Conservation (phyloP, 2,888 invertebrate species). For the Eulithis testata region DNA sequence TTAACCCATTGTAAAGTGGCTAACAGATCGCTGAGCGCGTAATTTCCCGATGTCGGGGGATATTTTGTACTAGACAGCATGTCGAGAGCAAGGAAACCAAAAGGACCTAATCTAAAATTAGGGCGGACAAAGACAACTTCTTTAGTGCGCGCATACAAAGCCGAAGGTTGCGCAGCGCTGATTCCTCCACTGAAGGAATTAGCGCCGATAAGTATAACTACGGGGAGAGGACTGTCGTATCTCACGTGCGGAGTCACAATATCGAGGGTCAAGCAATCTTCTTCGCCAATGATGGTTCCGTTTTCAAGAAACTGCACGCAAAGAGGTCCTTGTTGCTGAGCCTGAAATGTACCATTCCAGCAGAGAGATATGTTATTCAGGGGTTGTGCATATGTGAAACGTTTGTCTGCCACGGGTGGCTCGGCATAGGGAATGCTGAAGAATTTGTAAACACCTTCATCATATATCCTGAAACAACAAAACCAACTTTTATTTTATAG, state of each 20-base stretch:
- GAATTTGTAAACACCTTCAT: conserved; percentile 92
- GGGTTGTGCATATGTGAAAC: conserved; percentile 89
- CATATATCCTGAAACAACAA: conserved; percentile 83
- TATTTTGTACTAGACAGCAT: conserved; percentile 88
- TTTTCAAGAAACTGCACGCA: conserved; percentile 90
- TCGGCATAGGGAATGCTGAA: conserved; percentile 92
- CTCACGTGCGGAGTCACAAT: conserved; percentile 92
- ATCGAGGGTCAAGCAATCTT: conserved; percentile 93
- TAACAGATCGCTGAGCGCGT: conserved; percentile 92
- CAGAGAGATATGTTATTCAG: conserved; percentile 88
- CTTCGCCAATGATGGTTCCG: conserved; percentile 87
- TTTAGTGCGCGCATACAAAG: conserved; percentile 89
- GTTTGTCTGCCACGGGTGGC: conserved; percentile 87
- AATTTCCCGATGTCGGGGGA: conserved; percentile 92
- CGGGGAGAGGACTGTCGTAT: conserved; percentile 91
- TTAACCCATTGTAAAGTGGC: conserved; percentile 92
- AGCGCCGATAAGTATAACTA: conserved; percentile 92
- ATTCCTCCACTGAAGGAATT: conserved; percentile 91
- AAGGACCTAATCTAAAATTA: conserved; percentile 91
- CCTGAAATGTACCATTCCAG: conserved; percentile 90
- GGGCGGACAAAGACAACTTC: conserved; percentile 94
- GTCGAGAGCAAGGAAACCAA: conserved; percentile 92
- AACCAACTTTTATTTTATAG: background rate
- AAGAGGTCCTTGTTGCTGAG: conserved; percentile 87
- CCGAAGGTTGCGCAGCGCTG: conserved; percentile 90